phyloP scores from a whole-genome alignment of 2,797 vertebrate species.

The Pogonophryne albipinna region DNA sequence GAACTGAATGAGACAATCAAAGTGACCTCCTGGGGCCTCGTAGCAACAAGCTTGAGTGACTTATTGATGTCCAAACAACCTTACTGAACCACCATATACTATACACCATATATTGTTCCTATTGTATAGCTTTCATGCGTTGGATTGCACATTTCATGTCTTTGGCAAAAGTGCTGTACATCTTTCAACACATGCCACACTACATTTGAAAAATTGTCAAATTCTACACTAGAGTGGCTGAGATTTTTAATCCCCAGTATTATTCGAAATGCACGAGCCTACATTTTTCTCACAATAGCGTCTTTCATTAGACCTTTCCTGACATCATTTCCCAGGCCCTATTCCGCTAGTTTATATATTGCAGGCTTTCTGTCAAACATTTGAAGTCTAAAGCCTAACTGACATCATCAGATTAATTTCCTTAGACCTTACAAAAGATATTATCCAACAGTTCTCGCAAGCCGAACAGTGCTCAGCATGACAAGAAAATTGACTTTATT shows the following conservation, averaged over 20 bases:
- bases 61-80: constrained; percentile 51
- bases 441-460: neutral
- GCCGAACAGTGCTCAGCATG: neutral
- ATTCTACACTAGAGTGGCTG: neutral
- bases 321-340: too few species aligned
- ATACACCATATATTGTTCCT: neutral
- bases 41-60: constrained; percentile 63
- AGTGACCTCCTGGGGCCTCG: constrained; percentile 31
- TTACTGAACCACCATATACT: constrained; percentile 3
- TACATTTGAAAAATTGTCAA: neutral
- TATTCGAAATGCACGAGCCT: neutral
- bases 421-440: neutral
- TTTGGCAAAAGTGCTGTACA: neutral
- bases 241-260: neutral
- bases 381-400: too few species aligned
- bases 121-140: neutral
- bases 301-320: neutral
- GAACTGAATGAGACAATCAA: constrained; percentile 53
- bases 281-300: neutral
- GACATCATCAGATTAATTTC: neutral
- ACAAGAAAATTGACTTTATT: neutral
- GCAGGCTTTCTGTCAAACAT: too few species aligned
- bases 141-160: too few species aligned
- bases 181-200: too few species aligned
- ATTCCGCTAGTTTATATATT: too few species aligned